Percentiles rank a stretch among this genome's conserved stretches.
Evolutionary conservation across 2,888 invertebrate species (phyloP).

Genomic region (Camponotus fellah): DNA sequence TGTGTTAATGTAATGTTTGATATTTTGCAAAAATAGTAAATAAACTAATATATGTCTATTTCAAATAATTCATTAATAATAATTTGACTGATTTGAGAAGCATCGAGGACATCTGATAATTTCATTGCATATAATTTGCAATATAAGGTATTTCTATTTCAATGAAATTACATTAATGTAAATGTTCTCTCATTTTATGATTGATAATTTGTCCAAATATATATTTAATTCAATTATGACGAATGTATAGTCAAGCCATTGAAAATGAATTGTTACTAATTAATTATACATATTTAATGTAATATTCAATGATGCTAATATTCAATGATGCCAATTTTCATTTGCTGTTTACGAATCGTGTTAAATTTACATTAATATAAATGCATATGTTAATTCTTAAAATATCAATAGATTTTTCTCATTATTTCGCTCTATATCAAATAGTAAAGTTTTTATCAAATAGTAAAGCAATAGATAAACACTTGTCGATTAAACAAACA

Average conservation of each 20-base stretch:
- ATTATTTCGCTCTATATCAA: neutral
- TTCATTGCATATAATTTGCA: neutral
- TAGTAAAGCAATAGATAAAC: neutral
- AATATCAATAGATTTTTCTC: neutral
- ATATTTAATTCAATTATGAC: neutral
- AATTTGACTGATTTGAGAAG: slow-evolving; percentile 2
- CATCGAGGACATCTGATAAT: neutral
- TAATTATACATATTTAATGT: too few species aligned
- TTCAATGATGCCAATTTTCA: neutral
- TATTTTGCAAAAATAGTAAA: slow-evolving; percentile 13
- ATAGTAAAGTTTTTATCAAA: neutral
- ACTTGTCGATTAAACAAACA: neutral
- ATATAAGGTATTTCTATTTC: slow-evolving; percentile 3
- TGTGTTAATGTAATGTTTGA: neutral
- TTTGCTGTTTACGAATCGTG: neutral
- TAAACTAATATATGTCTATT: neutral
- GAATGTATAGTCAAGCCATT: neutral
- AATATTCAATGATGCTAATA: too few species aligned
- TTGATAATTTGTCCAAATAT: slow-evolving; percentile 1
- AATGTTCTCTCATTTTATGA: neutral
- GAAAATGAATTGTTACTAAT: neutral
- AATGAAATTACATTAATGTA: neutral
- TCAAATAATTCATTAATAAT: neutral
- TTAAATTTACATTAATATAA: neutral
- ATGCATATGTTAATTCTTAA: neutral